These are phyloP conservation scores for Tribolium freemani DNA, from an alignment of 2,888 invertebrate genomes.

Conservation along the genomic window DNA sequence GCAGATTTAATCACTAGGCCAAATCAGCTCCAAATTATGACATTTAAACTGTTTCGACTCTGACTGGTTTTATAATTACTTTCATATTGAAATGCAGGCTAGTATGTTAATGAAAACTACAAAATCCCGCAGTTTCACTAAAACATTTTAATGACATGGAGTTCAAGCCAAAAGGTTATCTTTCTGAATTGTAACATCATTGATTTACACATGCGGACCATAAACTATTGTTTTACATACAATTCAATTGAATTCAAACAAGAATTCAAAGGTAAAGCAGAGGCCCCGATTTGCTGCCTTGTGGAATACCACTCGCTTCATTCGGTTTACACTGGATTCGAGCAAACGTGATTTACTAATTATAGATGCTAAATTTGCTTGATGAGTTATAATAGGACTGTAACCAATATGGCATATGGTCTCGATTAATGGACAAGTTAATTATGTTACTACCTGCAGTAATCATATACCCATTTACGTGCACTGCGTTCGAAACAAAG, in stretches of 20 bases:
- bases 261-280: background rate
- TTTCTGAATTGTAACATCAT: conserved; percentile 10
- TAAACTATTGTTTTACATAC: background rate
- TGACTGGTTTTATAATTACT: conserved; percentile 30
- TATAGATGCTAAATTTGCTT: background rate
- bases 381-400: background rate
- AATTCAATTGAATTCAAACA: background rate
- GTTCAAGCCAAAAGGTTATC: conserved; percentile 12
- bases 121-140: conserved; percentile 5
- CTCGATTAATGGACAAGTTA: background rate
- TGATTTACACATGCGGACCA: background rate
- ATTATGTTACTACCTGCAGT: background rate
- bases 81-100: conserved; percentile 23
- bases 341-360: background rate
- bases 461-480: background rate
- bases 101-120: conserved; percentile 28
- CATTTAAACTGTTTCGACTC: conserved; percentile 8
- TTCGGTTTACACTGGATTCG: background rate
- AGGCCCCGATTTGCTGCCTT: background rate
- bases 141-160: conserved; percentile 6
- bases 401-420: background rate
- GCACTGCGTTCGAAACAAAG: no score
- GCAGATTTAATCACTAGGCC: conserved; percentile 2
- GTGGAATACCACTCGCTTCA: background rate
- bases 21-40: conserved; percentile 19